These are phyloP conservation scores for Lethocerus indicus DNA, from an alignment of 1,140 invertebrate genomes.

Conservation along the genomic window DNA sequence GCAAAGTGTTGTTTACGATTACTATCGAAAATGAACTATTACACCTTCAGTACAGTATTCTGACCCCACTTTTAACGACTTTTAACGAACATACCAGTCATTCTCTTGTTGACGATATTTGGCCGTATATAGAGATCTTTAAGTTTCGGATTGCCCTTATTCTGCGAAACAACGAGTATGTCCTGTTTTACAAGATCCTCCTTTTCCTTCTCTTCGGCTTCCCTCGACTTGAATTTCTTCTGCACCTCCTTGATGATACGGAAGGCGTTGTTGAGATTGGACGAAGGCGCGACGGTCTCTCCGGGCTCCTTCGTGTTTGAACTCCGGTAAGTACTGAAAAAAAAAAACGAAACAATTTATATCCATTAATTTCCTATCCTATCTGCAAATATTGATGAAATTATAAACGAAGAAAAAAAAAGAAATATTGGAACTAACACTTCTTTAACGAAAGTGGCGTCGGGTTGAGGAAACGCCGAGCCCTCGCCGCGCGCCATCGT, in stretches of 20 bases:
- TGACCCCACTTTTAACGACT: neutral
- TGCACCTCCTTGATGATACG: constrained; percentile 98
- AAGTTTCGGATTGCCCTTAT: constrained; percentile 95
- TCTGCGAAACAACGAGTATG: constrained; percentile 83
- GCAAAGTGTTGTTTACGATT: neutral
- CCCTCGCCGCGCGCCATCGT: constrained; percentile 87
- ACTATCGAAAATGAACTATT: neutral
- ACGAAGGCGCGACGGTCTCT: constrained; percentile 84
- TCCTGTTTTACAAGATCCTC: constrained; percentile 99
- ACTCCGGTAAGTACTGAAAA: constrained; percentile 82
- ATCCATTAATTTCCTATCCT: too few relatives aligned
- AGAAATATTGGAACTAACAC: constrained; percentile 49
- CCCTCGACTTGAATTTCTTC: constrained; percentile 94
- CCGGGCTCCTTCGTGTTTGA: constrained; percentile 96
- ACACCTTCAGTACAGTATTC: neutral
- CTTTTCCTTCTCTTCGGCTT: constrained; percentile 96
- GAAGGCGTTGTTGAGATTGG: constrained; percentile 92
- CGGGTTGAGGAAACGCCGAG: constrained; percentile 75
- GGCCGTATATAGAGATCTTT: constrained; percentile 98
- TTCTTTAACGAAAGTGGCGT: constrained; percentile 96
- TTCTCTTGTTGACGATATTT: constrained; percentile 95
- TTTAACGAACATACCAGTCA: constrained; percentile 43
- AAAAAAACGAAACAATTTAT: neutral
- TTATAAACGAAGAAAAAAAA: neutral
- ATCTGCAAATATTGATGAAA: neutral